phyloP scores from a whole-genome alignment of 2,888 invertebrate genomes.

The Brenthis hecate region DNA sequence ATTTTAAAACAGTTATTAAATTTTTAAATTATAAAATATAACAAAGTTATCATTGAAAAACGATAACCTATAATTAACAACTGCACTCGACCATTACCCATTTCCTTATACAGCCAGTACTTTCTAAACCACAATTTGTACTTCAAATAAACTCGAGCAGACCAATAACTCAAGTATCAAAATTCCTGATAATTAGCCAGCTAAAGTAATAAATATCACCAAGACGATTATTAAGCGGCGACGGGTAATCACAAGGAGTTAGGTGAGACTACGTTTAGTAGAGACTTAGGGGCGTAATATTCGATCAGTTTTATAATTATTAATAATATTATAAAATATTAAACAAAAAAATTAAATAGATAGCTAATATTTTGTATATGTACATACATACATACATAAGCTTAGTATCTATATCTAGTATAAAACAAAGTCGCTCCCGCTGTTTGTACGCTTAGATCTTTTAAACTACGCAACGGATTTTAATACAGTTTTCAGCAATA shows the following conservation, averaged over 20 bases:
- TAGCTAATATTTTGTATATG: too few relatives aligned
- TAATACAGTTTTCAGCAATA: too few relatives aligned
- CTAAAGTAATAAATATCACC: slow-evolving; percentile 74
- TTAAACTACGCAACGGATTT: too few relatives aligned
- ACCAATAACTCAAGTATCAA: slow-evolving; percentile 79
- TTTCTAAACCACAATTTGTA: slow-evolving; percentile 36
- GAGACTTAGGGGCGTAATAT: slow-evolving; percentile 45
- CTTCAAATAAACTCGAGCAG: slow-evolving; percentile 42
- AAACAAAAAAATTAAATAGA: not conserved
- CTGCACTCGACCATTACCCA: not conserved
- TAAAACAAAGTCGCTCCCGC: too few relatives aligned
- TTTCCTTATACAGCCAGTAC: slow-evolving; percentile 13
- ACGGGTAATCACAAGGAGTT: slow-evolving; percentile 70
- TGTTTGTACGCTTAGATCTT: too few relatives aligned
- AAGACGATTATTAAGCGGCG: slow-evolving; percentile 74
- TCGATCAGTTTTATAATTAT: not conserved
- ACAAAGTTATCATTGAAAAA: slow-evolving; percentile 9
- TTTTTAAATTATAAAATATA: slow-evolving; percentile 9
- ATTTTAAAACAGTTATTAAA: slow-evolving; percentile 3
- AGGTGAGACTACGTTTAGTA: slow-evolving; percentile 54
- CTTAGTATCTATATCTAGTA: too few relatives aligned
- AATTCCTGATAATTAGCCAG: slow-evolving; percentile 78
- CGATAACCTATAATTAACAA: slow-evolving; percentile 9
- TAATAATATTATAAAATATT: not conserved
- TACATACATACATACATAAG: too few relatives aligned